These are phyloP conservation scores for Metopia argyrocephala DNA, from an alignment of 2,888 invertebrate genomes.

Conservation along the genomic window DNA sequence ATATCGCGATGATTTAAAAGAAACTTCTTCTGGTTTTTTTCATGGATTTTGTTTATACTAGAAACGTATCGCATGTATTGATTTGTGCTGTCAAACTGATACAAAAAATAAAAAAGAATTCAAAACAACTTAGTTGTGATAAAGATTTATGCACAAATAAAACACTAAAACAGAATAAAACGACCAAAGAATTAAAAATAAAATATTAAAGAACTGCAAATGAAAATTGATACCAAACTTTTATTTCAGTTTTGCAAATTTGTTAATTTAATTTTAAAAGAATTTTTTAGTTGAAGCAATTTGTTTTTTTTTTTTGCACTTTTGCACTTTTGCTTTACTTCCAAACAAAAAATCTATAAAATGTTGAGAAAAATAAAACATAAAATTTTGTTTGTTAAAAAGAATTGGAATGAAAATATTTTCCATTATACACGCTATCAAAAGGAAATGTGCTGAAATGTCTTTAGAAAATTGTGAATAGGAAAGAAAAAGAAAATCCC, in stretches of 20 bases:
- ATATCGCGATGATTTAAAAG: constrained; percentile 33
- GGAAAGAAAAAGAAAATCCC: too few species aligned
- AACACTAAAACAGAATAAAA: not conserved
- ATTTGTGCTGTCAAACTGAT: constrained; percentile 37
- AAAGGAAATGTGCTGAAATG: too few species aligned
- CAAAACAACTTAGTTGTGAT: constrained; percentile 32
- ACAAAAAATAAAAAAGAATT: too few species aligned
- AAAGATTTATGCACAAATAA: constrained; percentile 5
- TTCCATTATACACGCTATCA: constrained; percentile 4
- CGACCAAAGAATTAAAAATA: too few species aligned
- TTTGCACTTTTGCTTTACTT: too few species aligned
- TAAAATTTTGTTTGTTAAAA: not conserved
- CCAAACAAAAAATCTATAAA: not conserved
- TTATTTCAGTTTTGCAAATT: too few species aligned
- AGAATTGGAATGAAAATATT: not conserved
- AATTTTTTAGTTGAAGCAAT: not conserved
- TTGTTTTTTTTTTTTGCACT: not conserved
- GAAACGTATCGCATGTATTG: constrained; percentile 12
- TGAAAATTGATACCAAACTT: too few species aligned
- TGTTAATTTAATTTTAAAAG: too few species aligned
- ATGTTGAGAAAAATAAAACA: not conserved
- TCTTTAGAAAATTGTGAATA: too few species aligned
- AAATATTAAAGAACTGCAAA: too few species aligned
- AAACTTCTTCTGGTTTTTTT: constrained; percentile 34
- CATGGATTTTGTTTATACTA: too few species aligned